Evolutionary conservation across 2,888 invertebrate species (phyloP), one percentile per base, ranked within the genome.

Genomic region (Camponotus fellah): DNA sequence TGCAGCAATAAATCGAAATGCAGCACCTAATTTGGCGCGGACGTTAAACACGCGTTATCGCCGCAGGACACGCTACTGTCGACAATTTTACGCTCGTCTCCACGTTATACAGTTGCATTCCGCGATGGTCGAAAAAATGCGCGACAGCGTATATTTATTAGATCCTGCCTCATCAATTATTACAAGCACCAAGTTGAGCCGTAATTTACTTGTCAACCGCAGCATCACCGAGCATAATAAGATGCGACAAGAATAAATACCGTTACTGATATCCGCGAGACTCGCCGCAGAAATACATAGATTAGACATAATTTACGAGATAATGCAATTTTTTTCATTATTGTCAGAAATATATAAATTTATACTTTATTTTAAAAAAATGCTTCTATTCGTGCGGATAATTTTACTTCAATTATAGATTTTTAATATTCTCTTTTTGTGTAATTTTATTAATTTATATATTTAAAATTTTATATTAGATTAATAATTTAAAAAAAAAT

Each of bases 161-260:
- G 46, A 34, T 21, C 26, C 17, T 37, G 21, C 49, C 34, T 75
- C 49, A 64, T 64, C 64, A 64, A 37, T 75, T 75, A 75, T 75
- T 49, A 75, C 37, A 37, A 75, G 64, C 46, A 9, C 17, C 21
- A 34, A 21, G 49, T 49, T 37, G 46, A 21, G 37, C 64, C 21
- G n/a, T 64, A 75, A 75, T 75, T 75, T 49, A 75, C 10, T 75
- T 75, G 75, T 75, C 75, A 64, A 75, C 64, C 64, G 49, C 64
- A 10, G 5, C 21, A n/a, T 64, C 26, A 17, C 10, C 34, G 5
- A 49, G 32, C 71, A 75, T 60, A 62, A 74, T 74, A 40, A 26
- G 60, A 60, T 14, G n/a, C 9, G 9, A 14, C 34, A 17, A 46
- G 62, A 40, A 26, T 5, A 26, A n/a, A 26, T 56, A 46, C 75